Evolutionary conservation across 2,113 vertebrate genomes (phyloP).

Genomic region (Orycteropus afer): DNA sequence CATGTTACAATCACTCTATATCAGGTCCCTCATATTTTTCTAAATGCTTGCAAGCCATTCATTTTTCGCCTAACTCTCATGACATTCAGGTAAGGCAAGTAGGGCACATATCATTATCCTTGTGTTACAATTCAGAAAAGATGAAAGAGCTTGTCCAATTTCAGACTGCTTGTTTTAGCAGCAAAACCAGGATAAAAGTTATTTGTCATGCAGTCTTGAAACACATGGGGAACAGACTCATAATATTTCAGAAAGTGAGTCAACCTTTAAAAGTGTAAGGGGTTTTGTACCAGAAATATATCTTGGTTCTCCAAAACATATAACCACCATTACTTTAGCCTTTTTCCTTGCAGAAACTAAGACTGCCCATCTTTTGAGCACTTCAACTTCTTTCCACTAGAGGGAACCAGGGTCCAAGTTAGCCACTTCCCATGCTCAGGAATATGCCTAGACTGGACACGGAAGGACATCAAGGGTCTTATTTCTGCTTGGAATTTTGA

Average conservation of each 20-base stretch:
- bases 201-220: not conserved
- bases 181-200: not conserved
- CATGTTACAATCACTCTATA: not conserved
- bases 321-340: not conserved
- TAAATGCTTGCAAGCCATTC: not conserved
- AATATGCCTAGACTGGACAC: not conserved
- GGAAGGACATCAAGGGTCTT: not conserved
- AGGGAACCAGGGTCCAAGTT: not conserved
- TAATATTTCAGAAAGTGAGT: not conserved
- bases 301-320: not conserved
- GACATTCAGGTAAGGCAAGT: not conserved
- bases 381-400: slow-evolving; percentile 25
- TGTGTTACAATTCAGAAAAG: not conserved
- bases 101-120: not conserved
- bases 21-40: not conserved
- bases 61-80: not conserved
- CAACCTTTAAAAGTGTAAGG: not conserved
- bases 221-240: not conserved
- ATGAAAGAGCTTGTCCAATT: not conserved
- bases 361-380: not conserved
- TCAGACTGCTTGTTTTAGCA: not conserved
- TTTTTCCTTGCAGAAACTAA: not conserved
- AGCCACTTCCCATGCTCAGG: not conserved
- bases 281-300: not conserved
- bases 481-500: not conserved